Base-by-base conservation (phyloP, 92 coral and sea anemone genomes). In the Parazoanthus atlanticus region DNA sequence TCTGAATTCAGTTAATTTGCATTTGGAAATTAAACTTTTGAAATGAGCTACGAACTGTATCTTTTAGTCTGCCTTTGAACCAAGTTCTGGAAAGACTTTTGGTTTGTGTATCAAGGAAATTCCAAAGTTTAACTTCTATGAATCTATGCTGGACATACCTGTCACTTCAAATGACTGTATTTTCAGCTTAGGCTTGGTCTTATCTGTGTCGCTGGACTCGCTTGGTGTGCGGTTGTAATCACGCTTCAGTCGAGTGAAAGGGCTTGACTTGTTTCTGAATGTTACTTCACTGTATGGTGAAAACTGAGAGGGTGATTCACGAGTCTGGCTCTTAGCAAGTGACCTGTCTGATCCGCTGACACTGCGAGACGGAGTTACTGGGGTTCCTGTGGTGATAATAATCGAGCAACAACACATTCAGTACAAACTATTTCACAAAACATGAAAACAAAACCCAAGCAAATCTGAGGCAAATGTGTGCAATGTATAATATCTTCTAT, bases 131-230 rank as follows among this genome's bases (percentile, higher is more conserved):
- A 21, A 25, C 26, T 61, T 28, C 26, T 61, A 25, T 8, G 3
- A 5, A 61, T 7, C 28, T 61, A 19, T 61, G 69, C 2, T 19
- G n/a, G 21, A 61, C 69, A 61, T 23, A 11, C 79, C 79, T 21
- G 95, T 89, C 98, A 92, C 90, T 82, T 95, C 96, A 81, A 95
- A 95, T 36, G 98, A 93, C 79, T 95, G 96, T 26, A 95, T 95
- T 79, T 95, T 95, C 36, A 95, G 93, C 69, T 95, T 93, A 21
- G 98, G 98, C 85, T 91, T 95, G 46, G 91, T 88, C 75, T 92
- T 95, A 61, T 91, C 95, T 4, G 93, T 86, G 78, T 90, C 92
- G 54, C 92, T 70, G 30, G 95, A 86, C 26, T 93, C 98, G 77
- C 93, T 92, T 1, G 96, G 93, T 32, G 95, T 89, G 29, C 86